These are phyloP conservation scores for Drosophila siamana DNA, from an alignment of 2,888 invertebrate genomes.

Conservation along the genomic window DNA sequence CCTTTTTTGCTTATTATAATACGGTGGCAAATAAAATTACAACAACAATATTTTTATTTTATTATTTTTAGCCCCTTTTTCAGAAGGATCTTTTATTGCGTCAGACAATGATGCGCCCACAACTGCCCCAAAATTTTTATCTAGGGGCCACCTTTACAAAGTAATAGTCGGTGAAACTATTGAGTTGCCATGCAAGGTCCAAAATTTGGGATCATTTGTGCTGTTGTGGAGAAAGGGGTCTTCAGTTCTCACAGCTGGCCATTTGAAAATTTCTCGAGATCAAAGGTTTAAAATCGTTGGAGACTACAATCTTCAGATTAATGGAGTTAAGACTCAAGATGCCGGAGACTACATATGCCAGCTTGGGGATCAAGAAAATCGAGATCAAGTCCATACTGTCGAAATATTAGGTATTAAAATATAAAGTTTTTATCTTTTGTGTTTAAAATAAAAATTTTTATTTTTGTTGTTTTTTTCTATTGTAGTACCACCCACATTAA, in stretches of 20 bases:
- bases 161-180: slow-evolving; percentile 92
- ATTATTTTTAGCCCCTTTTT: slow-evolving; percentile 41
- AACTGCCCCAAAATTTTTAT: slow-evolving; percentile 89
- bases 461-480: not conserved
- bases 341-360: slow-evolving; percentile 91
- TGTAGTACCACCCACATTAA: slow-evolving; percentile 89
- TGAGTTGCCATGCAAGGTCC: slow-evolving; percentile 92
- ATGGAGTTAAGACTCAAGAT: slow-evolving; percentile 90
- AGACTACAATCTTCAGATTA: slow-evolving; percentile 90
- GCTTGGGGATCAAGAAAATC: slow-evolving; percentile 89
- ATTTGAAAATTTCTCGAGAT: slow-evolving; percentile 90
- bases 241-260: slow-evolving; percentile 89
- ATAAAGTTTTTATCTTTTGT: not conserved
- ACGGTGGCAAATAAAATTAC: not conserved
- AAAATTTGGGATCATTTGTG: slow-evolving; percentile 89
- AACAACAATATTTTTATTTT: not conserved
- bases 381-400: slow-evolving; percentile 91
- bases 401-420: slow-evolving; percentile 87
- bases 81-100: slow-evolving; percentile 72
- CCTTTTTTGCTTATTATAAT: not conserved
- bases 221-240: slow-evolving; percentile 90
- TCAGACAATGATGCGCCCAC: slow-evolving; percentile 81
- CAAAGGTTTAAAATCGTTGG: slow-evolving; percentile 89
- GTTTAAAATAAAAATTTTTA: not conserved
- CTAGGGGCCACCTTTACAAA: slow-evolving; percentile 91